Evolutionary conservation across 2,888 invertebrate species (phyloP).

Genomic region (Lithophane semibrunnea): DNA sequence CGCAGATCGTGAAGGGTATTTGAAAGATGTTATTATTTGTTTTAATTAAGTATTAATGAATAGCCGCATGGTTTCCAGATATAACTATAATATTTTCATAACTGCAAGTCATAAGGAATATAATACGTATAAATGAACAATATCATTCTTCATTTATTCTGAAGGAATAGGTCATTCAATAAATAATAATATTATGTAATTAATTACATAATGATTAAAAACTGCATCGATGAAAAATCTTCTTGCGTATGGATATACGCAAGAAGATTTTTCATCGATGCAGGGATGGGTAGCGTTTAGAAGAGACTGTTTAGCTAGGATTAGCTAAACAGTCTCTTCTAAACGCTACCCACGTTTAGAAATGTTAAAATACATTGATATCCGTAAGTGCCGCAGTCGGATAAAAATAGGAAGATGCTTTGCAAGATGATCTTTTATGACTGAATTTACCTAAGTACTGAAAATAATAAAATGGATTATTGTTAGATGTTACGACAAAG

Average conservation of each 20-base stretch:
- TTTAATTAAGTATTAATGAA: slow-evolving; percentile 1
- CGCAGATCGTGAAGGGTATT: slow-evolving; percentile 35
- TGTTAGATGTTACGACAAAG: too few relatives aligned
- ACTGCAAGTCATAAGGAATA: background rate
- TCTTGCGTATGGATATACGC: too few relatives aligned
- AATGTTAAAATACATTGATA: background rate
- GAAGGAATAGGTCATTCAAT: background rate
- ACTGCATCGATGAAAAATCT: background rate
- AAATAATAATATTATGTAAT: too few relatives aligned
- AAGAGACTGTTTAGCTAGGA: too few relatives aligned
- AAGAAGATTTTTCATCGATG: too few relatives aligned
- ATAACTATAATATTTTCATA: slow-evolving; percentile 14
- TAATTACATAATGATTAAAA: background rate
- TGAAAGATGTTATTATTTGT: slow-evolving; percentile 40
- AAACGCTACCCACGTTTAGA: too few relatives aligned
- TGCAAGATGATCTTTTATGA: background rate
- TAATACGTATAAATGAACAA: background rate
- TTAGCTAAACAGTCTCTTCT: too few relatives aligned
- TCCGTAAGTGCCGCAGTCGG: background rate
- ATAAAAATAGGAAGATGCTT: background rate
- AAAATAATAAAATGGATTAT: too few relatives aligned
- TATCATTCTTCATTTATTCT: background rate
- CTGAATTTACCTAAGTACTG: too few relatives aligned
- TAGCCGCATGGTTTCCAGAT: slow-evolving; percentile 6
- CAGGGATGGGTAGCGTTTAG: too few relatives aligned